Percentiles rank a stretch among this genome's conserved stretches.
Evolutionary conservation across 2,797 vertebrate species (phyloP).

Genomic region (Octomys mimax): DNA sequence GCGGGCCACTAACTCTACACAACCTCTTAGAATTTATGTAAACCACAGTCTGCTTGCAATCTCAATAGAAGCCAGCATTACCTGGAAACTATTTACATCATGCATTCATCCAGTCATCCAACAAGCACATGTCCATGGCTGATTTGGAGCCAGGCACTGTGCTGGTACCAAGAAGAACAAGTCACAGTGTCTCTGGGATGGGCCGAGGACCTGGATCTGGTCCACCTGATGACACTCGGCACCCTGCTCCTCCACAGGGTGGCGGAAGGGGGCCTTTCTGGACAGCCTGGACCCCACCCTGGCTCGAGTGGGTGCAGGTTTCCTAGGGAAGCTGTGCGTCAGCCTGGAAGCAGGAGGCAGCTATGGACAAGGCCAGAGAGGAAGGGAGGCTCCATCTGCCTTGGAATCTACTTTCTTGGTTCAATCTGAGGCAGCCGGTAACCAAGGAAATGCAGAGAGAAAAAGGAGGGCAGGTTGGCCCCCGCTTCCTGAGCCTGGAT

Average conservation of each 20-base stretch:
- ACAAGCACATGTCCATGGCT: not conserved
- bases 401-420: not conserved
- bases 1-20: not conserved
- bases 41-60: not conserved
- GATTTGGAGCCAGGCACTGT: not conserved
- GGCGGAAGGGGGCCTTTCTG: not conserved
- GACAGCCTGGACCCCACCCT: not conserved
- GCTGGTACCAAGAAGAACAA: not conserved
- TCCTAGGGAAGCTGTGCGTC: not conserved
- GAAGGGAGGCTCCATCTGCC: not conserved
- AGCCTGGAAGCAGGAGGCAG: not conserved
- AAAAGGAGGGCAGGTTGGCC: not conserved
- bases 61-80: not conserved
- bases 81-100: not conserved
- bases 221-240: not conserved
- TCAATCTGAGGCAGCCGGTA: not conserved
- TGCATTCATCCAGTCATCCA: not conserved
- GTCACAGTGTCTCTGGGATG: not conserved
- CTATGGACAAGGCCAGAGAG: not conserved
- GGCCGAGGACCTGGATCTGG: not conserved
- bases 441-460: not conserved
- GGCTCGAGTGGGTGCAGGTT: not conserved
- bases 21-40: slow-evolving; percentile 24
- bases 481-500: not conserved
- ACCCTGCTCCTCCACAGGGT: not conserved